phyloP scores from a whole-genome alignment of 1,140 invertebrate genomes.

The Listronotus oregonensis region DNA sequence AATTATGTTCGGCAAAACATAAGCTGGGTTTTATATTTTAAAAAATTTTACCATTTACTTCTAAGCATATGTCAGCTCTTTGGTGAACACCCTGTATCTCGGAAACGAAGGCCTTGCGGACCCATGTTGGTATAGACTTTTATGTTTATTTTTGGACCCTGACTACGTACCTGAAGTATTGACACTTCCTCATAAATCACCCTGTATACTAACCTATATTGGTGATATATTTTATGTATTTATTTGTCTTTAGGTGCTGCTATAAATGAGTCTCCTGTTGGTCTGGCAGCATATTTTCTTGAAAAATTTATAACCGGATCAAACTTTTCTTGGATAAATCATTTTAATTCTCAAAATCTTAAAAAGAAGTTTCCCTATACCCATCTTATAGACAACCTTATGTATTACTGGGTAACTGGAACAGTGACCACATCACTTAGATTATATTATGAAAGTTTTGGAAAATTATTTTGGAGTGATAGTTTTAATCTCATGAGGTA shows the following conservation, averaged over 20 bases:
- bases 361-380: conserved; percentile 67
- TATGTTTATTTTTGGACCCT: no score
- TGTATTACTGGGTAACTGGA: conserved; percentile 84
- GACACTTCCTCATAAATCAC: no score
- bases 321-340: conserved; percentile 61
- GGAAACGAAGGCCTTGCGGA: no score
- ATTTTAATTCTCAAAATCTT: conserved; percentile 69
- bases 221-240: no score
- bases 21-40: no score
- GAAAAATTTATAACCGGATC: conserved; percentile 85
- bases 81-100: no score
- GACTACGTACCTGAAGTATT: no score
- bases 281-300: conserved; percentile 79
- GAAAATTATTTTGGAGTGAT: conserved; percentile 9
- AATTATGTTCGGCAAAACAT: no score
- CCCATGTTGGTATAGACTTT: no score
- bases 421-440: conserved; percentile 78
- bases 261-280: conserved; percentile 70
- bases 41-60: no score
- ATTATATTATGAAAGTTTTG: conserved; percentile 73
- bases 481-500: conserved; percentile 9
- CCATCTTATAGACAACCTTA: conserved; percentile 84
- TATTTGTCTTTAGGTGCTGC: conserved; percentile 64
- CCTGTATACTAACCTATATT: no score
- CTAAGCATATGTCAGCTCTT: no score